These are phyloP conservation scores for Euwallacea fornicatus DNA, from an alignment of 1,140 invertebrate genomes.

Conservation along the genomic window DNA sequence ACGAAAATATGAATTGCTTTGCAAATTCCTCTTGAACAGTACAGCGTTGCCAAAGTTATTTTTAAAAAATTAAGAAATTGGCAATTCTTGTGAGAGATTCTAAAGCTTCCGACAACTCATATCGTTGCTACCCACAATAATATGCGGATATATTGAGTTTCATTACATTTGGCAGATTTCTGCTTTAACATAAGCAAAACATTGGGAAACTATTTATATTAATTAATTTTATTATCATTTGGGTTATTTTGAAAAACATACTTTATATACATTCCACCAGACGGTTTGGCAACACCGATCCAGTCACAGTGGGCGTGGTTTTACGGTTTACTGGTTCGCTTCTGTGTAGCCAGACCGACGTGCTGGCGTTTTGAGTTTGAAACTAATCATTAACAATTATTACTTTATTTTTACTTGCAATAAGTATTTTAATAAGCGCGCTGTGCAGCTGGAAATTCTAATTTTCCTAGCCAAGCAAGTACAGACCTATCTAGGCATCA, in stretches of 20 bases:
- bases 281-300: conserved; percentile 3
- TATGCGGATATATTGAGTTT: too few relatives aligned
- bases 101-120: background rate
- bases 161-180: too few relatives aligned
- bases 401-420: too few relatives aligned
- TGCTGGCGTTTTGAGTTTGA: conserved; percentile 12
- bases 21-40: conserved; percentile 23
- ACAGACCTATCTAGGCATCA: too few relatives aligned
- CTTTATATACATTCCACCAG: background rate
- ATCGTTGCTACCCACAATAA: background rate
- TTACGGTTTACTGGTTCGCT: conserved; percentile 24
- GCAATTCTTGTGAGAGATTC: background rate
- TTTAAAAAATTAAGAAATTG: background rate
- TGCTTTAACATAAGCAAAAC: background rate
- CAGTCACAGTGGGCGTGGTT: conserved; percentile 17
- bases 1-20: conserved; percentile 30
- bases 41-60: conserved; percentile 17
- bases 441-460: too few relatives aligned
- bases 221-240: background rate
- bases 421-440: too few relatives aligned
- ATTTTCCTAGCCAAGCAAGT: too few relatives aligned
- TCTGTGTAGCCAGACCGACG: conserved; percentile 22
- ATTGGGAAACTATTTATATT: background rate
- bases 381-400: too few relatives aligned
- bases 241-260: background rate